Base-by-base conservation (phyloP, 2,888 invertebrate genomes). In the Netelia inedita region DNA sequence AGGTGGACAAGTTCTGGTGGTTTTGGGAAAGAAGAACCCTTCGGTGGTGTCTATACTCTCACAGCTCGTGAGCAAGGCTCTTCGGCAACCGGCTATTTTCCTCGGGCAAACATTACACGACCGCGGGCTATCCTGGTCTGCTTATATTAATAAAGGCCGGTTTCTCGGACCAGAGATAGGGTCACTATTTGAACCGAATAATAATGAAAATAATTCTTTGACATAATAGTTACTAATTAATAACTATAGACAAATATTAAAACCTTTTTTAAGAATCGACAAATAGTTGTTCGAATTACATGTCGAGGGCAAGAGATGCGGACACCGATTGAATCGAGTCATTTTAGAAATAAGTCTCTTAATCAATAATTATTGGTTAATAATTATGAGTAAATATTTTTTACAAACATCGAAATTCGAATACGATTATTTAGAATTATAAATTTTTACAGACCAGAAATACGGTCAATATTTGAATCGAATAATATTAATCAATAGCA, bases 51-150 rank as follows among this genome's bases (percentile, higher is more conserved):
- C 23, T 10, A 35, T 35, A 57, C 28, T 43, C 35, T 46, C 28
- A 63, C 11, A 79, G 55, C 21, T 41, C 14, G 43, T n/a, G 23
- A 41, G n/a, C 50, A 16, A 14, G 57, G 68, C 21, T 43, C 35
- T 74, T 61, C 46, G 50, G 10, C 21, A 41, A 59, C 14, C 14
- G 57, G 63, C 63, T 79, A 57, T 79, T 83, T 80, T 57, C 57
- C 59, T 43, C 28, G 59, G 71, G 78, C 72, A 76, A 75, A 66
- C 75, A 72, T 83, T 35, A 28, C 3, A n/a, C 46, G 43, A 6
- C 14, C 35, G 16, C 14, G 41, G 21, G 21, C 65, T 19, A 65
- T 41, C 55, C 21, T 55, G 50, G 46, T 41, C 28, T n/a, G n/a
- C 10, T 75, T 14, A 57, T 59, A 53, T 43, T 53, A 63, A 71